Evolutionary conservation across 2,888 invertebrate species (phyloP), one percentile per base, ranked within the genome.

Genomic region (Agrotis ipsilon): DNA sequence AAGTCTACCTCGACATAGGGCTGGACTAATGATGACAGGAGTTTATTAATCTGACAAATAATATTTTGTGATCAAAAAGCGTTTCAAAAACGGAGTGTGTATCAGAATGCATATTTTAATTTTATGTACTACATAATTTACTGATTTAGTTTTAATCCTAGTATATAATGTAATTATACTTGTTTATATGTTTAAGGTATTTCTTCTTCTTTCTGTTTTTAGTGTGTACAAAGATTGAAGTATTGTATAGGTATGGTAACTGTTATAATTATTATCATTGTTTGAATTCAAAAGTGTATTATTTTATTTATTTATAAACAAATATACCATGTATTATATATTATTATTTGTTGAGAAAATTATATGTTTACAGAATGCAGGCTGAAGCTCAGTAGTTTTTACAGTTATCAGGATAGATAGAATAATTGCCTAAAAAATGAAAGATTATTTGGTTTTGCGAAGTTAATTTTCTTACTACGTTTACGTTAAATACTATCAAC

Each of bases 201-300:
- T 55, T 32, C n/a, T 32, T 74, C 21, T 57, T 51, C 19, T 16
- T 46, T 19, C 68, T 54, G 39, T 52, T 68, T 80, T 78, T 80
- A 19, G 69, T 62, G 54, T 80, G 81, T 75, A 80, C 81, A 77
- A 75, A 80, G 75, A 62, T 57, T 48, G 11, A 60, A 52, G 19
- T 75, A 68, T 61, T 77, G 51, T 62, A 60, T 68, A 75, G 60
- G 32, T 64, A 57, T 27, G 51, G 18, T 62, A 59, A 62, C 1
- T 60, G 19, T 39, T 54, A 49, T 60, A n/a, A 24, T 46, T 52
- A 49, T 60, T 45, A 62, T 52, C 27, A 45, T 61, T 71, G 24
- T 54, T 67, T 64, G 5, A 57, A 67, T 66, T 73, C 62, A 62
- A 52, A 58, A n/a, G 39, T 79, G 21, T 60, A 74, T 64, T 46